Evolutionary conservation across 2,113 vertebrate species (phyloP), one percentile per base, ranked within the genome.

Genomic region (Pterocles gutturalis): DNA sequence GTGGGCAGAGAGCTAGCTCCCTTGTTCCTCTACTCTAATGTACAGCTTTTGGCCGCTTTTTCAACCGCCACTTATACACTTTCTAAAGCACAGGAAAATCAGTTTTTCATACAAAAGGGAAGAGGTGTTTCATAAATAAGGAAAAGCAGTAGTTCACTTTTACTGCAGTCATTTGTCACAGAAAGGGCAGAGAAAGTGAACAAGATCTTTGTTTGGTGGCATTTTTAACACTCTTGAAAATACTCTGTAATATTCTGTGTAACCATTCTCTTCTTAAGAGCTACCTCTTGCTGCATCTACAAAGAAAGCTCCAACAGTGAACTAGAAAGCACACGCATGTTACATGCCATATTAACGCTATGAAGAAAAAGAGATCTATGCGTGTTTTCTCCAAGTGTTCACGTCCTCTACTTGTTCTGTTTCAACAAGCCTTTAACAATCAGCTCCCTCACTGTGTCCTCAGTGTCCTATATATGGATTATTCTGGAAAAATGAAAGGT

Each of bases 131-230:
- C 91, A 91, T 95, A 96, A 97, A 96, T 58, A 95, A 97, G 69
- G 55, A 96, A 96, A 95, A 60, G 53, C 9, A 12, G 72, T 94
- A 87, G 33, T 66, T 95, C 79, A 79, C 36, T 97, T 98, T 93
- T 89, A 96, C 85, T 91, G 83, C 51, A 89, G 89, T 80, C 80
- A 93, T 95, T 96, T 97, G 75, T 96, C 89, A 96, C 85, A 90
- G 65, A 96, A 89, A 82, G 54, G 90, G 76, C 87, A 85, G 77
- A 84, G 58, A 77, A 90, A 95, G 48, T 45, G 77, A 95, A 85
- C 29, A 93, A 89, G 60, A 87, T 64, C 43, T 81, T 96, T 83
- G 66, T 93, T 96, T 88, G 75, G 79, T 90, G 89, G 64, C 67
- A 71, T 81, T 91, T 95, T 87, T 91, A 93, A 93, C 61, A 64